Percentiles rank a stretch among this genome's conserved stretches.
phyloP scores from a whole-genome alignment of 2,113 vertebrate species.

The Pygoscelis antarcticus region DNA sequence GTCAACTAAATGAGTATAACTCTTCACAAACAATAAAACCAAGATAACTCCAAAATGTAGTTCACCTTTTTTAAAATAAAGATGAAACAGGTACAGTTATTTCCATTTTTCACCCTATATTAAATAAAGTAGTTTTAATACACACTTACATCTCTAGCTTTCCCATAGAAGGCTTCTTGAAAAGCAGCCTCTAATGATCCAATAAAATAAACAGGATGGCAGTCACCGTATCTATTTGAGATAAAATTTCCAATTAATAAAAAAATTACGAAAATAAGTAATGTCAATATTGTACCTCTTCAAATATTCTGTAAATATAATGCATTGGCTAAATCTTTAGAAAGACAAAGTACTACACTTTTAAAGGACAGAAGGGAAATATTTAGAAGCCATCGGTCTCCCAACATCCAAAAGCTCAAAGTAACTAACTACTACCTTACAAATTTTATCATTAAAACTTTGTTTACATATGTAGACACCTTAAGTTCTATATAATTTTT shows the following conservation, averaged over 20 bases:
- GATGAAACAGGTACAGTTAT: background rate
- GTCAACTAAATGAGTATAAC: background rate
- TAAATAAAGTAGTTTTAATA: background rate
- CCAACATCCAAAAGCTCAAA: background rate
- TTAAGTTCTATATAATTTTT: background rate
- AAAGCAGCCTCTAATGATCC: conserved; percentile 97
- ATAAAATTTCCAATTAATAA: conserved; percentile 43
- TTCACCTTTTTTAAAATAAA: background rate
- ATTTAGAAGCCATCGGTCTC: background rate
- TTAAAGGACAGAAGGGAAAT: no score
- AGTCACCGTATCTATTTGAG: conserved; percentile 91
- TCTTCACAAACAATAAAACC: background rate
- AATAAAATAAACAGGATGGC: conserved; percentile 98
- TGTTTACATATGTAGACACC: background rate
- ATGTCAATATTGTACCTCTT: background rate
- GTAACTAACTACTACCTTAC: background rate
- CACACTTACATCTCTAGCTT: conserved; percentile 98
- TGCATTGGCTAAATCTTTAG: background rate
- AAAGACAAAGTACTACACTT: background rate
- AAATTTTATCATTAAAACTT: background rate
- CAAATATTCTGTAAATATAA: background rate
- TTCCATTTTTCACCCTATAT: background rate
- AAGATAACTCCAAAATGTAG: background rate
- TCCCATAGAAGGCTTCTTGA: conserved; percentile 98
- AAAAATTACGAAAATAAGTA: background rate